Percentiles rank a stretch among this genome's conserved stretches.
phyloP scores from a whole-genome alignment of 2,888 invertebrate genomes.

The Ferdinandea cuprea region DNA sequence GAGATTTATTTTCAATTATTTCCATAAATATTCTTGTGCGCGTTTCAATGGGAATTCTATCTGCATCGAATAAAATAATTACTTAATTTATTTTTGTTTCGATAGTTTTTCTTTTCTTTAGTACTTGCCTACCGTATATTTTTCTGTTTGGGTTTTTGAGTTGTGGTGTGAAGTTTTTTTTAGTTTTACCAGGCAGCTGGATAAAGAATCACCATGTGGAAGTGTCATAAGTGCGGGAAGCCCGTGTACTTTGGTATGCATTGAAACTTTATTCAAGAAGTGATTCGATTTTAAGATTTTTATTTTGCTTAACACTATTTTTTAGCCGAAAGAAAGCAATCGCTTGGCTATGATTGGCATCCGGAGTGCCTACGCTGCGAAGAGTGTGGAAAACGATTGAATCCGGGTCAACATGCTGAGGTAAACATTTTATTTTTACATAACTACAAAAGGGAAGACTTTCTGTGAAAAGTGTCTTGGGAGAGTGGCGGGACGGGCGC shows the following conservation, averaged over 20 bases:
- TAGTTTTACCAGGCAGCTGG: slow-evolving; percentile 56
- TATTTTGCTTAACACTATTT: too few species aligned
- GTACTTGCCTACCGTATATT: too few species aligned
- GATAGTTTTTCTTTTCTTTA: not conserved
- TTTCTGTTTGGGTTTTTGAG: slow-evolving; percentile 38
- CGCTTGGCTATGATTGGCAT: slow-evolving; percentile 94
- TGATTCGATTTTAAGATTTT: slow-evolving; percentile 19
- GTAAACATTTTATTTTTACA: slow-evolving; percentile 80
- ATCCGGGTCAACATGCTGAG: slow-evolving; percentile 93
- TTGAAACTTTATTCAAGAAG: slow-evolving; percentile 18
- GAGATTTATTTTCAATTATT: slow-evolving; percentile 23
- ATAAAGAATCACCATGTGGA: slow-evolving; percentile 86
- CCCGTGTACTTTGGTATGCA: slow-evolving; percentile 90
- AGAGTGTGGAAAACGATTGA: slow-evolving; percentile 91
- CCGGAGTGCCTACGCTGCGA: slow-evolving; percentile 92
- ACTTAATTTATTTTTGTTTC: slow-evolving; percentile 30
- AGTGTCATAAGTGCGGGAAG: slow-evolving; percentile 92
- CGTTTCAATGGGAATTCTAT: slow-evolving; percentile 47
- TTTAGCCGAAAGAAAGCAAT: slow-evolving; percentile 92
- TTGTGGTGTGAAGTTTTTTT: slow-evolving; percentile 47
- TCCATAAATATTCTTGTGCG: slow-evolving; percentile 15
- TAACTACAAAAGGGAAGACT: slow-evolving; percentile 27
- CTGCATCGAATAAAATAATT: slow-evolving; percentile 47
- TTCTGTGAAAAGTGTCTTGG: slow-evolving; percentile 10
- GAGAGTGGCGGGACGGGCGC: not conserved